A percentile compares a stretch with the other conserved stretches of the same genome.
These are phyloP conservation scores for Ochropleura plecta DNA, from an alignment of 2,888 invertebrate species.

Conservation along the genomic window DNA sequence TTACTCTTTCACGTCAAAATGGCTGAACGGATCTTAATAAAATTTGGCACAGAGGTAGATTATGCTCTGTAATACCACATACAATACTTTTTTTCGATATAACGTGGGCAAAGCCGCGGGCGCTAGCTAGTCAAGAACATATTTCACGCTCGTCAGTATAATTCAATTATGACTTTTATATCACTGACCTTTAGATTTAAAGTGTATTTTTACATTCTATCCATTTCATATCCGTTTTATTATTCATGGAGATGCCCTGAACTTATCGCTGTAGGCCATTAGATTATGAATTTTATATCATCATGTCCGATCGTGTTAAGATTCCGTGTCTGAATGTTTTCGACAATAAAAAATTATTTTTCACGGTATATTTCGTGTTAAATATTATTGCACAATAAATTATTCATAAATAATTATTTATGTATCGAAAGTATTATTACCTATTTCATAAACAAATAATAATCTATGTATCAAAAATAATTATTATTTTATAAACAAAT, in stretches of 20 bases:
- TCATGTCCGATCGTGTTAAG: constrained; percentile 21
- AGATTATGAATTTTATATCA: constrained; percentile 59
- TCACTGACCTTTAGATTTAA: constrained; percentile 15
- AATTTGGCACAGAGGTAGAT: no score
- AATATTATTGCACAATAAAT: constrained; percentile 13
- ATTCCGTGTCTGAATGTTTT: constrained; percentile 18
- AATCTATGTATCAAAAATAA: background rate
- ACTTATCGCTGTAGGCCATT: constrained; percentile 36
- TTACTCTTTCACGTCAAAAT: no score
- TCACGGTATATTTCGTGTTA: constrained; percentile 1
- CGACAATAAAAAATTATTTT: constrained; percentile 18
- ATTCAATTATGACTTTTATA: background rate
- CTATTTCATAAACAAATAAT: background rate
- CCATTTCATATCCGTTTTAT: constrained; percentile 24
- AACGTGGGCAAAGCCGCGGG: no score
- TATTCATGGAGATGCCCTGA: constrained; percentile 46
- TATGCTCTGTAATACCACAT: no score
- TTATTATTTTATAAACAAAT: background rate
- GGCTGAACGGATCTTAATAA: no score
- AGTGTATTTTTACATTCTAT: constrained; percentile 20
- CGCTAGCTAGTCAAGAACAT: background rate
- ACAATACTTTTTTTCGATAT: no score
- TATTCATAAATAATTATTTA: constrained; percentile 23
- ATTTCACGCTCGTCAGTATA: background rate
- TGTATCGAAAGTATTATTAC: background rate